Conservation (phyloP, 1,140 invertebrate genomes). For the Drosophila malerkotliana region DNA sequence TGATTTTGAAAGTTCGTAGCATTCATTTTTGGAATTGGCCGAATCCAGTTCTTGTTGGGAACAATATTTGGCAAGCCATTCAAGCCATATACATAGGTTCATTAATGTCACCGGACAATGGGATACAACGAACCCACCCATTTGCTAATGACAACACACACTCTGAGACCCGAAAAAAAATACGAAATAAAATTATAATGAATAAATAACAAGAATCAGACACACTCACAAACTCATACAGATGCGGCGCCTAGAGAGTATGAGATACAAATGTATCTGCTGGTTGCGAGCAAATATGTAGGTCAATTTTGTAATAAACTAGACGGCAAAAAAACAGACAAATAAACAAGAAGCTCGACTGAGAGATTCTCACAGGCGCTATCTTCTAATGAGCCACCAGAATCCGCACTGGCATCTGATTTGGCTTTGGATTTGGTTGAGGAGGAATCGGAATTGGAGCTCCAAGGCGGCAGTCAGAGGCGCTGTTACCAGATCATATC, state of each 20-base stretch:
- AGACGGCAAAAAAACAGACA: conserved; percentile 37
- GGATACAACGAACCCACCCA: conserved; percentile 47
- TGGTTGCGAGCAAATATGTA: conserved; percentile 62
- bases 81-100: conserved; percentile 78
- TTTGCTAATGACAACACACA: conserved; percentile 38
- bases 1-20: conserved; percentile 31
- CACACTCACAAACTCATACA: conserved; percentile 18
- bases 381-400: conserved; percentile 20
- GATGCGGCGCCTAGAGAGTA: conserved; percentile 8
- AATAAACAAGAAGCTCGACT: background rate
- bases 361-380: conserved; percentile 4
- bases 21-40: conserved; percentile 1
- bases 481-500: background rate
- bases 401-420: background rate
- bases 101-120: conserved; percentile 74
- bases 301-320: conserved; percentile 82
- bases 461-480: background rate
- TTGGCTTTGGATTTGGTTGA: background rate
- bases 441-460: conserved; percentile 10
- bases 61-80: conserved; percentile 48
- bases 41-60: background rate
- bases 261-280: conserved; percentile 50
- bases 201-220: conserved; percentile 72
- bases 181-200: conserved; percentile 78
- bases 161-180: background rate